Evolutionary conservation across 2,797 vertebrate species (phyloP).

Genomic region (Hippocampus kuda): DNA sequence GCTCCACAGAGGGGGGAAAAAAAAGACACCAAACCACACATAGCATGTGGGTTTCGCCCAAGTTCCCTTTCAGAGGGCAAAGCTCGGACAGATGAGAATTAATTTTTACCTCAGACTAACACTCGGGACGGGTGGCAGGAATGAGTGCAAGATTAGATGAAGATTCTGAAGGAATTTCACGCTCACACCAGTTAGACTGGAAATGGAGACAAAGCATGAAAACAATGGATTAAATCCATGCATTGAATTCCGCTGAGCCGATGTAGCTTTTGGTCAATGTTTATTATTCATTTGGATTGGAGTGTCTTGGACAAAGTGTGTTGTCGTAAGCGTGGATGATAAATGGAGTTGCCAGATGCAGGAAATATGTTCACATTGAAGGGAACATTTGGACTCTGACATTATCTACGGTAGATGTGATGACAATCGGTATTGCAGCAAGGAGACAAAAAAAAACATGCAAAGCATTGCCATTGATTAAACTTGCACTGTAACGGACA

Average conservation of each 20-base stretch:
- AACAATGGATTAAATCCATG: constrained; percentile 8
- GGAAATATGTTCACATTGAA: neutral
- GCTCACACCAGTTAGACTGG: constrained; percentile 1
- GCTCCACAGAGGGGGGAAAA: neutral
- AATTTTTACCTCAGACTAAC: constrained; percentile 34
- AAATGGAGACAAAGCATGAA: constrained; percentile 14
- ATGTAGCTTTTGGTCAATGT: neutral
- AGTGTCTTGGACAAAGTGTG: neutral
- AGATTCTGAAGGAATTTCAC: neutral
- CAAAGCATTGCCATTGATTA: neutral
- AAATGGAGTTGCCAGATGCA: neutral
- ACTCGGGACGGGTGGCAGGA: constrained; percentile 16
- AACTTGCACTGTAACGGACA: neutral
- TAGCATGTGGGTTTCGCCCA: constrained; percentile 23
- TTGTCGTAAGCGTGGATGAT: neutral
- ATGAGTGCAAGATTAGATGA: neutral
- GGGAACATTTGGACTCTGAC: neutral
- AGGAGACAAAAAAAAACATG: neutral
- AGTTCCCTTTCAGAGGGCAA: constrained; percentile 19
- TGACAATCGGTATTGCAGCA: neutral
- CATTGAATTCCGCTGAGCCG: constrained; percentile 9
- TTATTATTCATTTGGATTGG: neutral
- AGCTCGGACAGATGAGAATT: constrained; percentile 49
- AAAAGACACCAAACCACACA: no score
- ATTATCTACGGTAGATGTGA: neutral